Evolutionary conservation across 2,113 vertebrate species (phyloP), one percentile per base, ranked within the genome.

Genomic region (Lepidothrix coronata): DNA sequence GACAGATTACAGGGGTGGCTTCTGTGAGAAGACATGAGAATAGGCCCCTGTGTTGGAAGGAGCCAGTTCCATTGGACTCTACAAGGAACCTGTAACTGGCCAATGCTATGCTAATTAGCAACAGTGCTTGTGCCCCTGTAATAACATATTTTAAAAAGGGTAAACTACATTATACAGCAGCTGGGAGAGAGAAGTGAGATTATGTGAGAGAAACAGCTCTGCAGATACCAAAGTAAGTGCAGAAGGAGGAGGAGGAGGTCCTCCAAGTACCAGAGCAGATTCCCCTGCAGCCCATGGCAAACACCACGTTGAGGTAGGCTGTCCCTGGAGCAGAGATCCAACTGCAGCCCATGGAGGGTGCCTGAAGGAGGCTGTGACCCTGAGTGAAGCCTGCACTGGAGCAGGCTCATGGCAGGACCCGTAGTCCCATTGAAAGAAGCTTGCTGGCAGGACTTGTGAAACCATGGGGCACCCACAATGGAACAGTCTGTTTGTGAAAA

Each of bases 271-370:
- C 25, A 2, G 27, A 65, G 19, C 13, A 79, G 51, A 30, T 31
- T 79, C 14, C 35, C 5, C 22, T 79, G 28, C 25, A 44, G n/a
- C 12, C 7, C 0, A 0, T 28, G 12, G 31, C 24, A 39, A 73
- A 23, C 21, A 46, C 21, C 20, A 27, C 57, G 14, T 6, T 58
- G 30, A 54, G 2, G 8, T 18, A 41, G 31, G 15, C 9, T 75
- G 22, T 41, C 3, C 3, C 18, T 7, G 14, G 54, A 82, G 24
- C 43, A 78, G 22, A 55, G 23, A n/a, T 39, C 28, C 21, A 57
- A 7, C 6, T 73, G 66, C 14, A 55, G 63, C 16, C 23, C 2
- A 1, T 11, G 22, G 13, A 72, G 10, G 24, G 4, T 48, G 22
- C 13, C 14, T 5, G 4, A 25, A 82, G 25, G 8, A 74, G 28